Conservation (phyloP, 2,113 vertebrate genomes). For the Percopsis transmontana region DNA sequence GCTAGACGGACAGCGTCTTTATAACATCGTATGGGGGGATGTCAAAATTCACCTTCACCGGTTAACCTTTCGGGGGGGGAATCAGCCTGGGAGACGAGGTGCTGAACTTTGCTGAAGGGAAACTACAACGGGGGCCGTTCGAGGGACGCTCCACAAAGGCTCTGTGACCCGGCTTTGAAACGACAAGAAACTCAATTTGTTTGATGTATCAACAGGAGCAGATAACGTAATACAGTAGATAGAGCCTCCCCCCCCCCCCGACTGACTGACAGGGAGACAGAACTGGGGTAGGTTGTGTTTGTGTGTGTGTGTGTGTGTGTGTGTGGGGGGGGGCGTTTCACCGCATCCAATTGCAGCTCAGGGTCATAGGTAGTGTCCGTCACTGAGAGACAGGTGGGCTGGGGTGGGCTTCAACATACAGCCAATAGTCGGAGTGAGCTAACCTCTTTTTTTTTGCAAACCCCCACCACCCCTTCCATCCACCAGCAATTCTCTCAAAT, state of each 20-base stretch:
- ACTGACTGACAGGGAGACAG: conserved; percentile 67
- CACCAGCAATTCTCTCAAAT: conserved; percentile 76
- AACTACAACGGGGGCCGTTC: conserved; percentile 41
- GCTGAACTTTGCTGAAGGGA: conserved; percentile 15
- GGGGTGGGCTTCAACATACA: conserved; percentile 54
- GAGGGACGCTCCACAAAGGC: conserved; percentile 13
- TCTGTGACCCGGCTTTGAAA: conserved; percentile 60
- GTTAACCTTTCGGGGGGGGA: conserved; percentile 52
- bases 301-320: background rate
- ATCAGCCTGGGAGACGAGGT: conserved; percentile 24
- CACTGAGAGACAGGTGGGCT: conserved; percentile 66
- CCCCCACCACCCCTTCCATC: conserved; percentile 34
- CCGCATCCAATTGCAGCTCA: conserved; percentile 42
- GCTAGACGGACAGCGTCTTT: conserved; percentile 59
- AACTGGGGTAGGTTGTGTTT: conserved; percentile 54
- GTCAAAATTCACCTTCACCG: conserved; percentile 64
- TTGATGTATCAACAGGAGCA: conserved; percentile 59
- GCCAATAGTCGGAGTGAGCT: conserved; percentile 30
- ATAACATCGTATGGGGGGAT: conserved; percentile 47
- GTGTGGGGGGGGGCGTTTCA: conserved; percentile 13
- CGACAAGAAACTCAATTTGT: conserved; percentile 59
- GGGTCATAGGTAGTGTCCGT: conserved; percentile 65
- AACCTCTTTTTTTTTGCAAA: conserved; percentile 57
- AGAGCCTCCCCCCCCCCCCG: conserved; percentile 16
- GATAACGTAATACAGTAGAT: conserved; percentile 50